A percentile compares a stretch with the other conserved stretches of the same genome.
These are phyloP conservation scores for Drosophila siamana DNA, from an alignment of 2,888 invertebrate genomes.

Conservation along the genomic window DNA sequence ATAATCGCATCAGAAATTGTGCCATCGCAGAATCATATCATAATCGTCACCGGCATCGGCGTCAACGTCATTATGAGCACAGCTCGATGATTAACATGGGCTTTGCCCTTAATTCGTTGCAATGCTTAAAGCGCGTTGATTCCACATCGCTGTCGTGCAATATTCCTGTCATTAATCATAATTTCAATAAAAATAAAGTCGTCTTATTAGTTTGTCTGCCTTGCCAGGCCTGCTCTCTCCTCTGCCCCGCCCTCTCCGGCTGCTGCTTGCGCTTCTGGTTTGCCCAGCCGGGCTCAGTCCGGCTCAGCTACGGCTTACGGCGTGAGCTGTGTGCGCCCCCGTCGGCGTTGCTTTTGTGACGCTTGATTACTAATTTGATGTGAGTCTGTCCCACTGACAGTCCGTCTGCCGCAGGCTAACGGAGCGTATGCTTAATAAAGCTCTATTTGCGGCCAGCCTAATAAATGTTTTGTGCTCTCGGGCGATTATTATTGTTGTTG, in stretches of 20 bases:
- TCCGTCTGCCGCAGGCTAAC: constrained; percentile 31
- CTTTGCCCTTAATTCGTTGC: constrained; percentile 57
- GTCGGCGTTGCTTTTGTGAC: constrained; percentile 50
- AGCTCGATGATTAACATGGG: constrained; percentile 27
- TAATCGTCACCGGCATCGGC: constrained; percentile 19
- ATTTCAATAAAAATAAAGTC: constrained; percentile 78
- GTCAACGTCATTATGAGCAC: constrained; percentile 21
- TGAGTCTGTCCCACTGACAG: constrained; percentile 18
- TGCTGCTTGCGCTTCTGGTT: constrained; percentile 3
- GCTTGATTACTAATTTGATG: constrained; percentile 74
- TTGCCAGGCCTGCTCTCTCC: background rate
- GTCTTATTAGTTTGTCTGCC: constrained; percentile 62
- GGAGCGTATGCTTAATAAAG: constrained; percentile 71
- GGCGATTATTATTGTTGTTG: constrained; percentile 25
- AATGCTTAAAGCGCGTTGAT: constrained; percentile 46
- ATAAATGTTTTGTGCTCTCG: constrained; percentile 53
- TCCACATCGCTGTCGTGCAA: constrained; percentile 53
- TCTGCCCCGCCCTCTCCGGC: background rate
- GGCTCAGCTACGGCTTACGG: constrained; percentile 41
- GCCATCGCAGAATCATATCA: constrained; percentile 25
- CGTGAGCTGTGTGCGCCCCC: constrained; percentile 20
- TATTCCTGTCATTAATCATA: constrained; percentile 80
- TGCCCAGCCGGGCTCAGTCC: constrained; percentile 14
- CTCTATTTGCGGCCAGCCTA: constrained; percentile 55
- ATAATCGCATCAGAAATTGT: constrained; percentile 24